These are phyloP conservation scores for Caenorhabditis latens DNA, from an alignment of 1,140 invertebrate species.

Conservation along the genomic window DNA sequence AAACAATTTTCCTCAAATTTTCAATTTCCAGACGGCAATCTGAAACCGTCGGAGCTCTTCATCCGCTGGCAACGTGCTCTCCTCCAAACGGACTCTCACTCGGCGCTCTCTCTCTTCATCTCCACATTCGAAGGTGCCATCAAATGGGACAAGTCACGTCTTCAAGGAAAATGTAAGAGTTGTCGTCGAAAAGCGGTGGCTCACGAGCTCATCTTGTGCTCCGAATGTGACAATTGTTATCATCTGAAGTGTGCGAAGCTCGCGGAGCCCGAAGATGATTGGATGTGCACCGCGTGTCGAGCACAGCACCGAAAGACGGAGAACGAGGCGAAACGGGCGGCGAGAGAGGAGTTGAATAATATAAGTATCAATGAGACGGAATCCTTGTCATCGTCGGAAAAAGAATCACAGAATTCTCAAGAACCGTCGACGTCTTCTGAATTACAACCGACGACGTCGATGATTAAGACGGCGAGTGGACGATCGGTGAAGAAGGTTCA, in stretches of 20 bases:
- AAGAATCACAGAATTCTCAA: too few relatives aligned
- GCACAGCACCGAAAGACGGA: constrained; percentile 31
- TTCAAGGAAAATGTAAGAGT: constrained; percentile 61
- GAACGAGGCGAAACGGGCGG: constrained; percentile 38
- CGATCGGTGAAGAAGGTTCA: constrained; percentile 42
- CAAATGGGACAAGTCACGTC: constrained; percentile 58
- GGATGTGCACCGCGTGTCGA: constrained; percentile 34
- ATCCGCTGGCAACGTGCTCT: constrained; percentile 56
- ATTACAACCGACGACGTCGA: not conserved
- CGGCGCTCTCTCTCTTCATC: constrained; percentile 50
- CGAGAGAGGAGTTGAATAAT: not conserved
- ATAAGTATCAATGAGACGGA: not conserved
- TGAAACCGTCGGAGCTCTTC: constrained; percentile 42
- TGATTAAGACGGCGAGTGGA: constrained; percentile 47
- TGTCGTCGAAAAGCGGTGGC: constrained; percentile 57
- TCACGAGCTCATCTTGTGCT: constrained; percentile 46
- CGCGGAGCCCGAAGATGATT: not conserved
- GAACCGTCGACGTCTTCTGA: not conserved
- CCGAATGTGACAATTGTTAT: constrained; percentile 59
- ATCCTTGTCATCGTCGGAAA: not conserved
- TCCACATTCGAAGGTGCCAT: constrained; percentile 58
- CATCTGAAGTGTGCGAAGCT: constrained; percentile 61
- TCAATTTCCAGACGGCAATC: constrained; percentile 41
- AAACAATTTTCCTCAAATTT: too few relatives aligned
- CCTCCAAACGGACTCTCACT: constrained; percentile 46